Percentiles rank a stretch among this genome's conserved stretches.
These are phyloP conservation scores for Eudasyphora cyanicolor DNA, from an alignment of 2,888 invertebrate genomes.

Conservation along the genomic window DNA sequence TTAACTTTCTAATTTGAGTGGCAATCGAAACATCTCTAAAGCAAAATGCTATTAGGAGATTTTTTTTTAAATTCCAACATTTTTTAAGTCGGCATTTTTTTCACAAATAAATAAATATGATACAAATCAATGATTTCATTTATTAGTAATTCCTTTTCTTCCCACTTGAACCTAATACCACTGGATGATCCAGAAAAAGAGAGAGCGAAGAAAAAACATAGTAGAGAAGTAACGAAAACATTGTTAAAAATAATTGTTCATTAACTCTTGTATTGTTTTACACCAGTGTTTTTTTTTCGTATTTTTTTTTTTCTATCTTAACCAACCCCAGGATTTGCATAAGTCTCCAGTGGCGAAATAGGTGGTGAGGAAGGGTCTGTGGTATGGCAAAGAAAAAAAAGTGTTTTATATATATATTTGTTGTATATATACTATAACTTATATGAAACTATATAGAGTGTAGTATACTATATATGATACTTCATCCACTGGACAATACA, in stretches of 20 bases:
- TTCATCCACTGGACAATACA: slow-evolving; percentile 12
- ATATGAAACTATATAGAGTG: background rate
- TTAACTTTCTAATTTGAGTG: too few species aligned
- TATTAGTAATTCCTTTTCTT: too few species aligned
- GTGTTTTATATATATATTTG: background rate
- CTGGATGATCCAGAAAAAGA: too few species aligned
- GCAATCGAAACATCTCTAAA: too few species aligned
- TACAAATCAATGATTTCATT: too few species aligned
- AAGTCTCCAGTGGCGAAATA: background rate
- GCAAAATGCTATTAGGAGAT: too few species aligned
- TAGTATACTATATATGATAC: background rate
- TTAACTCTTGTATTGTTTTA: slow-evolving; percentile 26
- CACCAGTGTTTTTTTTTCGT: background rate
- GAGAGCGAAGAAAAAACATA: background rate
- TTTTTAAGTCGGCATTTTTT: too few species aligned
- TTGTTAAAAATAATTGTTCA: slow-evolving; percentile 22
- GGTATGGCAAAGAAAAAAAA: background rate
- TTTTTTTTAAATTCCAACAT: too few species aligned
- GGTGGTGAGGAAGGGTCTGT: background rate
- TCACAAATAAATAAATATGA: too few species aligned
- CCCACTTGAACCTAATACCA: too few species aligned
- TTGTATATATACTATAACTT: background rate
- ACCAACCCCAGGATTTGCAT: background rate
- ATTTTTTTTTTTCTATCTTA: background rate
- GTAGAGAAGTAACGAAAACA: background rate